Base-by-base conservation (phyloP, 2,113 vertebrate species). In the Andinoacara biseriatus region DNA sequence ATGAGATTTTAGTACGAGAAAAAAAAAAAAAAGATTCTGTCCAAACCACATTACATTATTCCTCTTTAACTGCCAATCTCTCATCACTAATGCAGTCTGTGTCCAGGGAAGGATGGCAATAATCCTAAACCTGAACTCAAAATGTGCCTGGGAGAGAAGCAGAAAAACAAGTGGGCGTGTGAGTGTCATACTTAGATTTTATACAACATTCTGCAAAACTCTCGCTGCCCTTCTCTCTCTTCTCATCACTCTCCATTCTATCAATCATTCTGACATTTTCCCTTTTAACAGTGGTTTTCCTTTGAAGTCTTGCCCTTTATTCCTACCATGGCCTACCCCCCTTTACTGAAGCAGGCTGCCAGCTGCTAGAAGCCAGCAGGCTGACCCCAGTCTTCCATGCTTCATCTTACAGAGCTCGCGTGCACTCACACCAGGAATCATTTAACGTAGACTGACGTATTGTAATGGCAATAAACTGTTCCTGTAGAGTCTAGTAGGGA, bases 121-220 rank as follows among this genome's bases (percentile, higher is more conserved):
- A 93, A 91, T 93, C 92, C 86, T 35, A 35, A 78, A 83, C 87
- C 86, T 85, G 88, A 9, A 38, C 7, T 38, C 9, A 38, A 38
- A 38, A 90, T 80, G 88, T 90, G 67, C 26, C 81, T 80, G 76
- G 7, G 17, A 74, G 83, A 78, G 43, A 58, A 84, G 61, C 77
- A 69, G 74, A 72, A 80, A 58, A 80, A 69, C 9, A 79, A 84
- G 88, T 84, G 90, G 89, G 84, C 26, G 29, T 85, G 76, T 57
- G 76, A 86, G 76, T 87, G 91, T 93, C 90, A 94, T 85, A 92
- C 87, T 91, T 86, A 77, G 88, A 87, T 88, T 89, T 90, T 40
- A 89, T 54, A 62, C 62, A 10, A 84, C 89, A 75, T 72, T 78
- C 81, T 74, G 78, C 74, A 63, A 80, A 90, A 84, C 81, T 86